phyloP scores from a whole-genome alignment of 2,888 invertebrate genomes.

The Parnassius mnemosyne region DNA sequence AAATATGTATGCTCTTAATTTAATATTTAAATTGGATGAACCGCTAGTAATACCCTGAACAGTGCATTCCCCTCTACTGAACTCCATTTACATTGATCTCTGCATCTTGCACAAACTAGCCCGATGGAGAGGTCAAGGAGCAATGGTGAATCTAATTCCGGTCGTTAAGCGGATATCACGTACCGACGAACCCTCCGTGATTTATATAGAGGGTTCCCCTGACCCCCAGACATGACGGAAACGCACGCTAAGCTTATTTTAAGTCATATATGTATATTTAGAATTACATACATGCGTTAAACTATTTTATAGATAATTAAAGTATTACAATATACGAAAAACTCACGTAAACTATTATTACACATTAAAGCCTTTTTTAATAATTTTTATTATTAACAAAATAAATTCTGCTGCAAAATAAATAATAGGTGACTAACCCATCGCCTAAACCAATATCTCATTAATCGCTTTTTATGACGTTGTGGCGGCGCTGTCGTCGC shows the following conservation, averaged over 20 bases:
- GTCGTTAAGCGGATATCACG: slow-evolving; percentile 47
- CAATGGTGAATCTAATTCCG: slow-evolving; percentile 42
- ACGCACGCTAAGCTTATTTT: slow-evolving; percentile 29
- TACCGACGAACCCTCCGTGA: slow-evolving; percentile 38
- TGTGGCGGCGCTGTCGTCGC: too few relatives aligned
- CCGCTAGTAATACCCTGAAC: slow-evolving; percentile 38
- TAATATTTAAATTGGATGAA: slow-evolving; percentile 54
- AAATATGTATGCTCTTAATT: slow-evolving; percentile 40
- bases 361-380: too few relatives aligned
- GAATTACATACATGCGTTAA: slow-evolving; percentile 5
- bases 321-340: too few relatives aligned
- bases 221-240: slow-evolving; percentile 23
- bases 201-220: slow-evolving; percentile 37
- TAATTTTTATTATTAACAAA: too few relatives aligned
- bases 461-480: too few relatives aligned
- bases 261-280: slow-evolving; percentile 10
- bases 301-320: too few relatives aligned
- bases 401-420: too few relatives aligned
- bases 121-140: slow-evolving; percentile 29
- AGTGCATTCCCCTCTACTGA: slow-evolving; percentile 41
- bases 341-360: too few relatives aligned
- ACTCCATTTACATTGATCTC: slow-evolving; percentile 33
- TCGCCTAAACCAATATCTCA: too few relatives aligned
- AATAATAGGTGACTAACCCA: too few relatives aligned
- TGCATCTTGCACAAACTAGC: not conserved